A percentile compares a stretch with the other conserved stretches of the same genome.
Conservation (phyloP, 2,113 vertebrate genomes). For the Sterrhoptilus dennistouni region DNA sequence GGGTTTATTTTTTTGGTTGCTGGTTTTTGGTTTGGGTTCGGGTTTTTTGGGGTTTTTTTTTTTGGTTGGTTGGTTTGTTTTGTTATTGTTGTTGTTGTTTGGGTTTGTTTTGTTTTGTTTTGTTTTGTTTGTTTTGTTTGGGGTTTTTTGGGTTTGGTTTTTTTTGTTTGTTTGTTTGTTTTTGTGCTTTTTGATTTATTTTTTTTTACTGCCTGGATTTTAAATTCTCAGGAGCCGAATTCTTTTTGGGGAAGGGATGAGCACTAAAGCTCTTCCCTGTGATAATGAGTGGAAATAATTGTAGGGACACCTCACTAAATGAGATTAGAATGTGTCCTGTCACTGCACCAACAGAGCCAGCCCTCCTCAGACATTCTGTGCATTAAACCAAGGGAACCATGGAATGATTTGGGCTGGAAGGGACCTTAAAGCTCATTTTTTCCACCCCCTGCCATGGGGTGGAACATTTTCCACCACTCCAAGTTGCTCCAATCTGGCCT, state of each 20-base stretch:
- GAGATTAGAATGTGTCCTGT: background rate
- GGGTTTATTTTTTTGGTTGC: too few species aligned
- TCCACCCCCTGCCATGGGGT: background rate
- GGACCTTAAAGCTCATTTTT: background rate
- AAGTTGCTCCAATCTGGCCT: background rate
- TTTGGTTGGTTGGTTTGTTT: too few species aligned
- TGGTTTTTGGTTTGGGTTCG: too few species aligned
- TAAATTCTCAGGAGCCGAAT: background rate
- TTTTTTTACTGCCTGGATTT: background rate
- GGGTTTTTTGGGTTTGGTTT: background rate
- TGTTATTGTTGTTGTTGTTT: too few species aligned
- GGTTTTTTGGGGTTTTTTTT: too few species aligned
- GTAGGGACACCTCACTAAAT: background rate
- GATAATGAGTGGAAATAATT: background rate
- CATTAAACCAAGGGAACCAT: background rate
- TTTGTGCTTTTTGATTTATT: too few species aligned
- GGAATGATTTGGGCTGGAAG: background rate
- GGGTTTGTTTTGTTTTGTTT: too few species aligned
- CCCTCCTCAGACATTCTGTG: background rate
- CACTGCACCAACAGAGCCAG: background rate
- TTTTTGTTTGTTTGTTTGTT: too few species aligned
- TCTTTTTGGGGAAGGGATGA: background rate
- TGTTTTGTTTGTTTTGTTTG: too few species aligned
- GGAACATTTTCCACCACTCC: accelerated
- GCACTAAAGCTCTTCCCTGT: background rate